Percentiles rank a stretch among this genome's conserved stretches.
Evolutionary conservation across 2,797 vertebrate genomes (phyloP).

Genomic region (Periparus ater): DNA sequence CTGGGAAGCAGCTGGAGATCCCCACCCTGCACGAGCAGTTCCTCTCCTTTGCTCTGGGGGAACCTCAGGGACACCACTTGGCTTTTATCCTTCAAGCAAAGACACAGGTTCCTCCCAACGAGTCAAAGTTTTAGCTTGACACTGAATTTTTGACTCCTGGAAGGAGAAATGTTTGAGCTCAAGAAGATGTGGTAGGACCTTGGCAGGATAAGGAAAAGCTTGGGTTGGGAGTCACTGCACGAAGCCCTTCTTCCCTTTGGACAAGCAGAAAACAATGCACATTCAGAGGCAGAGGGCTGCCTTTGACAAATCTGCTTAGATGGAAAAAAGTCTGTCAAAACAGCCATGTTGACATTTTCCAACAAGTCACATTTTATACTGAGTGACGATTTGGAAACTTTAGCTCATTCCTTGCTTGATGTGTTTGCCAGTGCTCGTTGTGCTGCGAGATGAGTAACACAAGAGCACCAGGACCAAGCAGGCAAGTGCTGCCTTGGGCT

Average conservation of each 20-base stretch:
- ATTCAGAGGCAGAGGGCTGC: not conserved
- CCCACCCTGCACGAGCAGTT: not conserved
- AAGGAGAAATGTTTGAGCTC: not conserved
- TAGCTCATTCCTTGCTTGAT: not conserved
- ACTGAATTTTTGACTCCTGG: not conserved
- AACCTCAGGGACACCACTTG: not conserved
- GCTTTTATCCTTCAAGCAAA: not conserved
- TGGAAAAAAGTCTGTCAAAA: conserved; percentile 45
- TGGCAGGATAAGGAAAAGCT: not conserved
- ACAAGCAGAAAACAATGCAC: not conserved
- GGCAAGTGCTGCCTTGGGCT: not conserved
- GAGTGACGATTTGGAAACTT: conserved; percentile 25
- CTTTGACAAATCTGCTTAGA: conserved; percentile 15
- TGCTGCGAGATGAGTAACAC: not conserved
- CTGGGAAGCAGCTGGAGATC: not conserved
- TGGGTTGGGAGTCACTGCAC: not conserved
- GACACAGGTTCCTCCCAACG: not conserved
- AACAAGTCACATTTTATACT: conserved; percentile 18
- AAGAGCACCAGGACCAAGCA: not conserved
- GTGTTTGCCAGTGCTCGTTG: not conserved
- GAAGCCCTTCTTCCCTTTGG: not conserved
- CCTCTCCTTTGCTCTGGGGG: not conserved
- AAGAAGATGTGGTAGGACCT: not conserved
- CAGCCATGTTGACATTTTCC: conserved; percentile 50
- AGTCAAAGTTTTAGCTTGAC: not conserved